These are phyloP conservation scores for Anisognathus igniventris DNA, from an alignment of 2,797 vertebrate genomes.

Conservation along the genomic window DNA sequence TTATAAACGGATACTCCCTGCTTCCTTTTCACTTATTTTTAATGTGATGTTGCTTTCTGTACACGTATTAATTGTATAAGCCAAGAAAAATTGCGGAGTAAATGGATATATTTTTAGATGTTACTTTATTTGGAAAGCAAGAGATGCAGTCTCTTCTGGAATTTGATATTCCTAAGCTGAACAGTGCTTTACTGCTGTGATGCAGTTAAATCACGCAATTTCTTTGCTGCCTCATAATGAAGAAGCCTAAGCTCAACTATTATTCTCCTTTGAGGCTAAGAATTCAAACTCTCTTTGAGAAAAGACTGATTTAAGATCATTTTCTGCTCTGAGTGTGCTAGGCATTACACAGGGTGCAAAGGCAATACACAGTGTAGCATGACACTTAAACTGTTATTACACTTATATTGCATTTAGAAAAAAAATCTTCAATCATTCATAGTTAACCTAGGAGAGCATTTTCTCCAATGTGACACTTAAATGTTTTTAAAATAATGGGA, in stretches of 20 bases:
- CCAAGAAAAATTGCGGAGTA: not conserved
- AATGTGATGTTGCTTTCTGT: not conserved
- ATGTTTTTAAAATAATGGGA: slow-evolving; percentile 55
- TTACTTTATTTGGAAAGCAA: slow-evolving; percentile 13
- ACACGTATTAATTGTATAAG: not conserved
- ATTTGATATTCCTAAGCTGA: slow-evolving; percentile 2
- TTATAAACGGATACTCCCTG: not conserved
- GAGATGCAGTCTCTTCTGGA: not conserved
- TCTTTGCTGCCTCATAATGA: slow-evolving; percentile 59
- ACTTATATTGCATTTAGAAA: slow-evolving; percentile 55
- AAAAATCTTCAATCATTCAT: slow-evolving; percentile 51
- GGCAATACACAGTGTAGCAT: slow-evolving; percentile 33
- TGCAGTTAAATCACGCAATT: slow-evolving; percentile 62
- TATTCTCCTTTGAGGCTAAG: slow-evolving; percentile 38
- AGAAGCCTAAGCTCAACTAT: slow-evolving; percentile 33
- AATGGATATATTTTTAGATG: slow-evolving; percentile 18
- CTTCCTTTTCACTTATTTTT: slow-evolving; percentile 5
- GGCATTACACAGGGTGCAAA: slow-evolving; percentile 68
- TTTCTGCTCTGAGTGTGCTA: slow-evolving; percentile 59
- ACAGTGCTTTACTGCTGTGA: slow-evolving; percentile 6
- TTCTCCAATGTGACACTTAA: slow-evolving; percentile 32
- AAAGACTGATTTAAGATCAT: slow-evolving; percentile 64
- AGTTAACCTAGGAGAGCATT: slow-evolving; percentile 46
- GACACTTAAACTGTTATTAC: slow-evolving; percentile 50
- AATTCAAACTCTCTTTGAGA: slow-evolving; percentile 67